phyloP scores from a whole-genome alignment of 2,113 vertebrate genomes.

The Crocuta crocuta region DNA sequence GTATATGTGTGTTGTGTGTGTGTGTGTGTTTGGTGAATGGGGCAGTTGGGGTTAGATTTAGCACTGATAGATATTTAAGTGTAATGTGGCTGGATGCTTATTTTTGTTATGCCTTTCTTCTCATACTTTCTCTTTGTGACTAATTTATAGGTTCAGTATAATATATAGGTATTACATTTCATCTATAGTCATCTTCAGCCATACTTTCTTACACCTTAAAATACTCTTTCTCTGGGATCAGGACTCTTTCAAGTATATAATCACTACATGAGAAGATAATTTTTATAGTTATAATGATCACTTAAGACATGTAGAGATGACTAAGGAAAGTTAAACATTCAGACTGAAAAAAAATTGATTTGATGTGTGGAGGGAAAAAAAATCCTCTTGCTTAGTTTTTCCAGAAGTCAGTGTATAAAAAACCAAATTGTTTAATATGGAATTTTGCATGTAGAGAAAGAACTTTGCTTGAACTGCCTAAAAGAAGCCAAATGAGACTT shows the following conservation, averaged over 20 bases:
- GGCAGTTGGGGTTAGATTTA: background rate
- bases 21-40: background rate
- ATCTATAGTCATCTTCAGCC: background rate
- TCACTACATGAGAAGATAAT: slow-evolving; percentile 63
- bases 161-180: background rate
- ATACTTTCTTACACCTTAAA: background rate
- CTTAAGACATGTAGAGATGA: slow-evolving; percentile 68
- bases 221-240: background rate
- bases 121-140: background rate
- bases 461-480: slow-evolving; percentile 61
- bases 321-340: slow-evolving; percentile 80
- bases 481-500: slow-evolving; percentile 79
- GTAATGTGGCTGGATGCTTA: background rate
- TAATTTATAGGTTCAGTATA: background rate
- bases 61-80: background rate
- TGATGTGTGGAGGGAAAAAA: slow-evolving; percentile 69
- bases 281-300: slow-evolving; percentile 77
- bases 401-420: slow-evolving; percentile 78
- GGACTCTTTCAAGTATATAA: background rate
- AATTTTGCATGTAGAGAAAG: slow-evolving; percentile 77
- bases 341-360: slow-evolving; percentile 67
- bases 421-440: slow-evolving; percentile 79
- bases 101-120: background rate
- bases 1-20: no score
- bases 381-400: slow-evolving; percentile 65